These are phyloP conservation scores for Acrobasis suavella DNA, from an alignment of 2,888 invertebrate genomes.

Conservation along the genomic window DNA sequence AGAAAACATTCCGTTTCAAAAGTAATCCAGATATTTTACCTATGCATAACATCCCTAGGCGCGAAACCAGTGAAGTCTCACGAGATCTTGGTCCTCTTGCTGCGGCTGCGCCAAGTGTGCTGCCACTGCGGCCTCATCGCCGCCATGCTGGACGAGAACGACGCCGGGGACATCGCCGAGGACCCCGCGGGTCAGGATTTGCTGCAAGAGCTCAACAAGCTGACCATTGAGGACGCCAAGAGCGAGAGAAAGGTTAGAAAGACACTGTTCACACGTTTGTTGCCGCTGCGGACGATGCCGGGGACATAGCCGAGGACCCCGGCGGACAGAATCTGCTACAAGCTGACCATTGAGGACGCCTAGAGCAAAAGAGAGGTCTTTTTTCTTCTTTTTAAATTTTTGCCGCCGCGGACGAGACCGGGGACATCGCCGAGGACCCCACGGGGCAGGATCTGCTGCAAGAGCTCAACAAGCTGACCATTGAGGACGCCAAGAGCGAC, in stretches of 20 bases:
- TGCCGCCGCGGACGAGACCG: conserved; percentile 63
- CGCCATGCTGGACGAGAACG: conserved; percentile 75
- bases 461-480: conserved; percentile 84
- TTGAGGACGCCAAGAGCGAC: conserved; percentile 57
- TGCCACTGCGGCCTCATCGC: conserved; percentile 93
- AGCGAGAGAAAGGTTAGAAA: conserved; percentile 45
- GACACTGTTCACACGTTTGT: no score
- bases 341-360: conserved; percentile 31
- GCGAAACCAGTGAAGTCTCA: conserved; percentile 83
- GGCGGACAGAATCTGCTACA: conserved; percentile 34
- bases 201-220: conserved; percentile 84
- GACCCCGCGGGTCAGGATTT: conserved; percentile 81
- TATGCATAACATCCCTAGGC: conserved; percentile 50
- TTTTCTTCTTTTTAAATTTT: no score
- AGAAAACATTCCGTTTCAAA: no score
- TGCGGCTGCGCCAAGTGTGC: conserved; percentile 89
- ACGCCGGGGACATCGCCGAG: conserved; percentile 42
- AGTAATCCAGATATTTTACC: background rate
- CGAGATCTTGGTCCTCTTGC: conserved; percentile 90
- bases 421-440: conserved; percentile 44
- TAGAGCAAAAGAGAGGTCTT: no score
- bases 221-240: conserved; percentile 74
- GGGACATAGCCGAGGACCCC: conserved; percentile 36
- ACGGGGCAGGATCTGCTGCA: conserved; percentile 83
- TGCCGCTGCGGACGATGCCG: conserved; percentile 37